Evolutionary conservation across 2,113 vertebrate species (phyloP), one percentile per base, ranked within the genome.

Genomic region (Eonycteris spelaea): DNA sequence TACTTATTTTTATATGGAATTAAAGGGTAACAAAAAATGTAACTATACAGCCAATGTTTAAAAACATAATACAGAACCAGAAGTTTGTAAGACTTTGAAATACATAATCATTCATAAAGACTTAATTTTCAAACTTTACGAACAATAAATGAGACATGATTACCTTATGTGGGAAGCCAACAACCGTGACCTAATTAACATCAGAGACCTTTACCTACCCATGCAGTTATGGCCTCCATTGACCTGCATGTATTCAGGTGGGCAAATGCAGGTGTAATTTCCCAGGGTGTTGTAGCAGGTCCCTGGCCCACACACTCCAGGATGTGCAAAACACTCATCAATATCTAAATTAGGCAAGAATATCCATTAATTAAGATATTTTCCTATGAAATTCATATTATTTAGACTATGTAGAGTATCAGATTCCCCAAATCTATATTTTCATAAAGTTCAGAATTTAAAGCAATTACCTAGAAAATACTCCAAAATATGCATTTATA

Each of bases 281-380:
- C 99, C 99, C 96, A 99, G 97, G 2, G 99, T 99, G 97, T 99
- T 99, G 94, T 99, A 99, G 97, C 99, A 99, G 67, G 98, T 99
- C 3, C 99, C 99, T 70, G 99, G 99, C 51, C 98, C 98, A 94
- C 99, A 99, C 16, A 99, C 99, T 61, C 98, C 98, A 87, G 98
- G 98, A 92, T 98, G 98, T 70, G 97, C 95, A 91, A 99, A 98
- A 97, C 99, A 99, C 61, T 99, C 99, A 40, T 99, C 99, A 82
- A 99, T 99, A 97, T 99, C 99, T 99, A 83, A 0, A 87, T 40
- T 1, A 94, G 83, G 86, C 0, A 61, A 86, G 61, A 63, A 86
- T 7, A 65, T 5, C 16, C 6, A 21, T 26, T 59, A 45, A 84
- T 84, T 38, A 78, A 86, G 26, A 6, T 30, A 40, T 48, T 61